phyloP scores from a whole-genome alignment of 1,140 invertebrate species.

The Brachystomella parvula region DNA sequence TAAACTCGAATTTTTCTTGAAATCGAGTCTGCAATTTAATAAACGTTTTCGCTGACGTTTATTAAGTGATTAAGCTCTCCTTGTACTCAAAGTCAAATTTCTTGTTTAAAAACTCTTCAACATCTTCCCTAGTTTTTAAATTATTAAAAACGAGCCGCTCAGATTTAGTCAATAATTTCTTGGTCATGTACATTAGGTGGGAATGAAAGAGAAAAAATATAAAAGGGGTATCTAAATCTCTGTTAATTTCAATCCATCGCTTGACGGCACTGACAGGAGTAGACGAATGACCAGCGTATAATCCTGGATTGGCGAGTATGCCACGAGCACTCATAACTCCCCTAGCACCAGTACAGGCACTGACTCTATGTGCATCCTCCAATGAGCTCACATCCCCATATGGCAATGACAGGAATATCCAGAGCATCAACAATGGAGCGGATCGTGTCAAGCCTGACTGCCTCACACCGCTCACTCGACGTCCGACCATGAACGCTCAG shows the following conservation, averaged over 20 bases:
- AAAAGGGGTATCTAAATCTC: constrained; percentile 50
- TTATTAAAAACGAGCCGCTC: constrained; percentile 56
- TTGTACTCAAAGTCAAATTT: constrained; percentile 22
- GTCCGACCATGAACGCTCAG: constrained; percentile 84
- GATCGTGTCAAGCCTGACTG: constrained; percentile 66
- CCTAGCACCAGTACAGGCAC: constrained; percentile 61
- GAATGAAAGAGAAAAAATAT: constrained; percentile 85
- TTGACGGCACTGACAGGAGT: constrained; percentile 72
- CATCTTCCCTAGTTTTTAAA: constrained; percentile 57
- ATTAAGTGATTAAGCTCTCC: no score
- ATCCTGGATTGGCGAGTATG: constrained; percentile 78
- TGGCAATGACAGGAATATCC: constrained; percentile 74
- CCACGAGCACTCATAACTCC: constrained; percentile 83
- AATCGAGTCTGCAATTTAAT: no score
- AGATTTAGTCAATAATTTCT: constrained; percentile 43
- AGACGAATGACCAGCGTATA: constrained; percentile 64
- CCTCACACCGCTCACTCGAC: constrained; percentile 64
- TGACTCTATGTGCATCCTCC: constrained; percentile 59
- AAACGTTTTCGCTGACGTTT: no score
- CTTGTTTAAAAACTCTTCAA: constrained; percentile 59
- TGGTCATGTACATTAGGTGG: constrained; percentile 83
- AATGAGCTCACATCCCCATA: constrained; percentile 57
- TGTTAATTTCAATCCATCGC: constrained; percentile 73
- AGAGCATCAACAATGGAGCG: constrained; percentile 62
- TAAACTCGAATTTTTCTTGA: no score